Evolutionary conservation across 2,888 invertebrate genomes (phyloP).

Genomic region (Caenorhabditis sp.): DNA sequence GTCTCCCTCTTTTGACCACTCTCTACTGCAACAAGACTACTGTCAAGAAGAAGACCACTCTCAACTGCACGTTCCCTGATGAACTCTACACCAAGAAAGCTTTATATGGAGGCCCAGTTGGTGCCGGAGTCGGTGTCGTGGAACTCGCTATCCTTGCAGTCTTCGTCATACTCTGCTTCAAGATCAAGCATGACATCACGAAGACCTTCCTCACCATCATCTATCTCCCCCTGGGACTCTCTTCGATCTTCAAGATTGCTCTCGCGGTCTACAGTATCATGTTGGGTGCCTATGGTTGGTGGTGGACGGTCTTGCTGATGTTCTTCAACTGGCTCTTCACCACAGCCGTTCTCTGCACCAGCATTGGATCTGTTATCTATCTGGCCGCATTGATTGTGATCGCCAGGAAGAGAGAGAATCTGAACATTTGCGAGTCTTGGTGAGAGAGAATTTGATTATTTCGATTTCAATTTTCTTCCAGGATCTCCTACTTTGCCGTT

Average conservation of each 20-base stretch:
- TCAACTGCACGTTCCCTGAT: conserved; percentile 49
- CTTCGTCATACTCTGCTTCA: conserved; percentile 54
- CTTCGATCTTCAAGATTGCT: conserved; percentile 57
- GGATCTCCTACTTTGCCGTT: conserved; percentile 47
- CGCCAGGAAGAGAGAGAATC: conserved; percentile 46
- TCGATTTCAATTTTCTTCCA: too few species aligned
- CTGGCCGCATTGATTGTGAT: conserved; percentile 52
- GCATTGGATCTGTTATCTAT: conserved; percentile 53
- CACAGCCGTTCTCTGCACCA: conserved; percentile 31
- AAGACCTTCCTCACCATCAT: conserved; percentile 46
- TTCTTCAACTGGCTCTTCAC: conserved; percentile 59
- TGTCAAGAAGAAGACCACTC: conserved; percentile 50
- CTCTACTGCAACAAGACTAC: conserved; percentile 56
- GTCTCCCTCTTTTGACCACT: conserved; percentile 54
- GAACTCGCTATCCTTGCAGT: conserved; percentile 42
- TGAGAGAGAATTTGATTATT: not conserved
- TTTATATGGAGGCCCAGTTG: conserved; percentile 53
- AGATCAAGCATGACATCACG: conserved; percentile 62
- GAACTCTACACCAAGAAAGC: conserved; percentile 50
- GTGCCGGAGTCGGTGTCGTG: conserved; percentile 34
- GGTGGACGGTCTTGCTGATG: conserved; percentile 50
- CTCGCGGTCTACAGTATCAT: conserved; percentile 41
- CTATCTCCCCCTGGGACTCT: conserved; percentile 60
- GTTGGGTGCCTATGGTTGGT: conserved; percentile 52
- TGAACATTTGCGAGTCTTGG: conserved; percentile 47